These are phyloP conservation scores for Cyrtodaria siliqua DNA, from an alignment of 2,888 invertebrate genomes.

Conservation along the genomic window DNA sequence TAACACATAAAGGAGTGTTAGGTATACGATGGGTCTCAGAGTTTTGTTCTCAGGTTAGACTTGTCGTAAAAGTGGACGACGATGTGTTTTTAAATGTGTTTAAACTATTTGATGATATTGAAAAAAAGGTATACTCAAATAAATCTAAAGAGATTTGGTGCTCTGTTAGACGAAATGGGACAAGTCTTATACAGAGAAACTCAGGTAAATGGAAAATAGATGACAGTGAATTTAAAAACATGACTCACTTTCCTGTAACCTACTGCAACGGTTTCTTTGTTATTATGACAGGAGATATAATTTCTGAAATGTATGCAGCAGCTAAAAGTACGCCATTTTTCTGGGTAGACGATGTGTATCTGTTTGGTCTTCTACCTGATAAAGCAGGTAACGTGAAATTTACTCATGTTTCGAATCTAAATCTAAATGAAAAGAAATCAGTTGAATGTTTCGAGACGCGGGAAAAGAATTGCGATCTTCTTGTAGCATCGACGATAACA, in stretches of 20 bases:
- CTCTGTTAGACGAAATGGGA: conserved; percentile 68
- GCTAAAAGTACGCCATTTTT: conserved; percentile 82
- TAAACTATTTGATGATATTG: conserved; percentile 65
- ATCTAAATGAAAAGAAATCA: conserved; percentile 88
- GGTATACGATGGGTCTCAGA: conserved; percentile 75
- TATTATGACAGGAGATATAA: conserved; percentile 75
- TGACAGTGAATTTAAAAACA: conserved; percentile 73
- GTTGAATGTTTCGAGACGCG: conserved; percentile 64
- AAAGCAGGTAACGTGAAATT: conserved; percentile 74
- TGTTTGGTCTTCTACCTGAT: conserved; percentile 80
- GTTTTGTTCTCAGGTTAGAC: conserved; percentile 70
- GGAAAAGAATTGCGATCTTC: conserved; percentile 58
- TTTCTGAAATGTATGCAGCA: conserved; percentile 76
- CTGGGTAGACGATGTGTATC: conserved; percentile 85
- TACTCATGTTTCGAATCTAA: conserved; percentile 92
- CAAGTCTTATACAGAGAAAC: conserved; percentile 71
- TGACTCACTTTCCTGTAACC: conserved; percentile 76
- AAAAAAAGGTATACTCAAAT: conserved; percentile 59
- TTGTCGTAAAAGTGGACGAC: conserved; percentile 78
- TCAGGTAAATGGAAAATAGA: conserved; percentile 76
- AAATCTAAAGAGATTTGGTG: conserved; percentile 70
- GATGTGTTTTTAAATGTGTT: conserved; percentile 80
- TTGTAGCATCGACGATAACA: conserved; percentile 66
- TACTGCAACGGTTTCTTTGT: conserved; percentile 83
- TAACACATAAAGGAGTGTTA: conserved; percentile 79